A percentile compares a stretch with the other conserved stretches of the same genome.
phyloP scores from a whole-genome alignment of 1,140 invertebrate species.

The Papilio glaucus region DNA sequence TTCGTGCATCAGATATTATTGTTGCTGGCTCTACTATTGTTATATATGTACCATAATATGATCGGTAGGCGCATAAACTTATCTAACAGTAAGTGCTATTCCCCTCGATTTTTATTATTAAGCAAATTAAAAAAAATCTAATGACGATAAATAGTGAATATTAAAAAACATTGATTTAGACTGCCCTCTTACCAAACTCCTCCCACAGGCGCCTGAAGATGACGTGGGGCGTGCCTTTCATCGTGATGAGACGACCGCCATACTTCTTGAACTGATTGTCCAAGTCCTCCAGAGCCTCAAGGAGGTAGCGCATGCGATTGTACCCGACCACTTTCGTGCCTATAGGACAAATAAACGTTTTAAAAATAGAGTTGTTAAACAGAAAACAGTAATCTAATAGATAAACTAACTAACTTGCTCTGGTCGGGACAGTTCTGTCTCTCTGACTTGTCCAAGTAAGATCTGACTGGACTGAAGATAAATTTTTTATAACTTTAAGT shows the following conservation, averaged over 20 bases:
- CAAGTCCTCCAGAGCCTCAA: constrained; percentile 88
- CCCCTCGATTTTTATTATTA: too few relatives aligned
- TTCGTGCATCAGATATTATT: too few relatives aligned
- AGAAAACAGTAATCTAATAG: background rate
- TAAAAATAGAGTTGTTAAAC: background rate
- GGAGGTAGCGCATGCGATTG: constrained; percentile 88
- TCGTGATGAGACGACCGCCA: constrained; percentile 86
- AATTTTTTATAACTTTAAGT: too few relatives aligned
- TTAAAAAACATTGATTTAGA: background rate
- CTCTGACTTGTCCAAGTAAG: too few relatives aligned
- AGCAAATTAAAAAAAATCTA: too few relatives aligned
- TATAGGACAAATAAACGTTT: constrained; percentile 49
- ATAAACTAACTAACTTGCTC: background rate
- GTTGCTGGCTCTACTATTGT: too few relatives aligned
- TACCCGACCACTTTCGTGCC: constrained; percentile 87
- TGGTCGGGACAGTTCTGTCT: too few relatives aligned
- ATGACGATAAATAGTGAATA: background rate
- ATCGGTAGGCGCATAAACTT: too few relatives aligned
- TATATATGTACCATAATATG: too few relatives aligned
- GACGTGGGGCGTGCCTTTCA: constrained; percentile 86
- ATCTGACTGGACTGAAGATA: too few relatives aligned
- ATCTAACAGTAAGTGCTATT: too few relatives aligned
- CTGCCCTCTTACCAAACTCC: constrained; percentile 73
- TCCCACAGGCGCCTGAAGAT: constrained; percentile 85
- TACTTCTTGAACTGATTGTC: constrained; percentile 85